phyloP scores from a whole-genome alignment of 2,888 invertebrate genomes.

The Drymonia ruficornis region DNA sequence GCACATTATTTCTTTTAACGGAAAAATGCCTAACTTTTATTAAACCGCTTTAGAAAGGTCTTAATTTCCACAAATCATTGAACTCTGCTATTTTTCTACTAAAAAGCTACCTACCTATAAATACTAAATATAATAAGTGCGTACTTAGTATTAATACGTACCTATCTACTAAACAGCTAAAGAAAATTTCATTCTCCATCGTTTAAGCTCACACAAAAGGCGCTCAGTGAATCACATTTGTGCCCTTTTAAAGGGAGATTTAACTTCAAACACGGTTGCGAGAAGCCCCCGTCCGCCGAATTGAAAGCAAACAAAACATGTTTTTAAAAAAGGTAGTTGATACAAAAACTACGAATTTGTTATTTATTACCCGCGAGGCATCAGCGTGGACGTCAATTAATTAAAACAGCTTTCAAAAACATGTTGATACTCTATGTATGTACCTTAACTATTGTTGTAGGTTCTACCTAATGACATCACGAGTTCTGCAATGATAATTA shows the following conservation, averaged over 20 bases:
- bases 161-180: slow-evolving; percentile 15
- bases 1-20: too few relatives aligned
- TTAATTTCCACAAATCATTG: too few relatives aligned
- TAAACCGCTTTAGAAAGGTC: too few relatives aligned
- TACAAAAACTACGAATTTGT: slow-evolving; percentile 68
- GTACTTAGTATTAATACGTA: too few relatives aligned
- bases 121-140: too few relatives aligned
- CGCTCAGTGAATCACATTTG: slow-evolving; percentile 75
- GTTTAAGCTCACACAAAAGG: slow-evolving; percentile 68
- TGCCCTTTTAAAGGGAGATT: slow-evolving; percentile 79
- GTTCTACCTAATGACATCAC: too few relatives aligned
- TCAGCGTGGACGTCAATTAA: slow-evolving; percentile 36
- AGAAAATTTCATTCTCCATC: slow-evolving; percentile 50
- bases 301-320: slow-evolving; percentile 79
- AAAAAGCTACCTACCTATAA: too few relatives aligned
- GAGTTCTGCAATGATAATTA: too few relatives aligned
- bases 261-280: slow-evolving; percentile 77
- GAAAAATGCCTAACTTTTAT: too few relatives aligned
- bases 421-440: not conserved
- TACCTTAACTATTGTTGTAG: not conserved
- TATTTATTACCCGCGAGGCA: slow-evolving; percentile 63
- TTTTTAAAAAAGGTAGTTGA: slow-evolving; percentile 73
- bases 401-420: slow-evolving; percentile 9
- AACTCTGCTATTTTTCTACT: too few relatives aligned
- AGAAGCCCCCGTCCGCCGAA: slow-evolving; percentile 65